Base-by-base conservation (phyloP, 1,140 invertebrate species). In the Papilio dardanus region DNA sequence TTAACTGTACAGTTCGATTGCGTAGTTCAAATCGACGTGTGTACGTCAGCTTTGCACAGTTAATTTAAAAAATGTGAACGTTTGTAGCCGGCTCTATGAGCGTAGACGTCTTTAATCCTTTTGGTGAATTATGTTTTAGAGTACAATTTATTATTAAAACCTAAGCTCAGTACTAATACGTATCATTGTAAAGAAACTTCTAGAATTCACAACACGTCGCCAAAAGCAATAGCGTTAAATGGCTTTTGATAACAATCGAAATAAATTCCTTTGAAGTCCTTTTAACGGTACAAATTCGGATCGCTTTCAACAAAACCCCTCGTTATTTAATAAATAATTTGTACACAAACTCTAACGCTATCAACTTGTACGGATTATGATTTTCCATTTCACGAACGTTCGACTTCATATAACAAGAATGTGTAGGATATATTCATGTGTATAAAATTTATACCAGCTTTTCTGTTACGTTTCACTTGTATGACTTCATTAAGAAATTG, bases 211-310 rank as follows among this genome's bases (percentile, higher is more conserved):
- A 58, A 28, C 54, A 58, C 54, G 54, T 58, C 54, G 54, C 54
- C 54, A 28, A 10, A 24, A 58, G 54, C 54, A 24, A 58, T 58
- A 58, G 54, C 54, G 54, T 21, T 58, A 58, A 58, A 58, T 58
- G 24, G 54, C 54, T 58, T 58, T 58, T 58, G 54, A 58, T 58
- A 58, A 58, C 54, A 58, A 58, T 58, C 54, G 54, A 58, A 58
- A 58, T 58, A 58, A 58, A 58, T 58, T 58, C 54, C 54, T 58
- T 58, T 58, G 54, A 58, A 58, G 54, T 58, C 54, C 54, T 58
- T 54, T 58, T 58, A 58, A 58, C 24, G 54, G 54, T 58, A 58
- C 54, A 58, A 58, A 58, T 58, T 58, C 54, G 54, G 21, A 58
- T 58, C 54, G 54, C 54, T 58, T 58, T 58, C 54, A 58, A 58